Evolutionary conservation across 2,888 invertebrate species (phyloP).

Genomic region (Pachymerium ferrugineum): DNA sequence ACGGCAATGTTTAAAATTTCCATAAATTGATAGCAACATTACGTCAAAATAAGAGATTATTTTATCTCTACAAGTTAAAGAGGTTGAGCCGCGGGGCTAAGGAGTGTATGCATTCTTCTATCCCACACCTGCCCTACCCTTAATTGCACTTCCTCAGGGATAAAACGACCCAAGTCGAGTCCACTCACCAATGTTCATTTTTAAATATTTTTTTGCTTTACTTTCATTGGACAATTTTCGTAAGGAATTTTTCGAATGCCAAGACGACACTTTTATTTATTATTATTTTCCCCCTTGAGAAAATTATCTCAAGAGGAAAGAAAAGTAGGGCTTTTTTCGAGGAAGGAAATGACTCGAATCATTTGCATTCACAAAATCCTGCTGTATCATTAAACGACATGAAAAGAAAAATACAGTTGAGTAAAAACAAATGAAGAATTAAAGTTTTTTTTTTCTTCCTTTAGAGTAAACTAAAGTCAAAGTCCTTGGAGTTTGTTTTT

Average conservation of each 20-base stretch:
- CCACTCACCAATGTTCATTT: no score
- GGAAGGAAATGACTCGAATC: neutral
- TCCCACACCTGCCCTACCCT: constrained; percentile 9
- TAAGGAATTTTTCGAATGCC: no score
- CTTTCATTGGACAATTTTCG: neutral
- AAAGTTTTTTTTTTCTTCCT: neutral
- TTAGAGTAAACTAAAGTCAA: neutral
- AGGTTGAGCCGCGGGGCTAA: constrained; percentile 10
- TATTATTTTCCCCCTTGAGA: no score
- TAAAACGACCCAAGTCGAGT: neutral
- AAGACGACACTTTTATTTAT: no score
- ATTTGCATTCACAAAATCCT: neutral
- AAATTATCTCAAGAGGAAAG: neutral
- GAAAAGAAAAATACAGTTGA: neutral
- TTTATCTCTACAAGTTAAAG: neutral
- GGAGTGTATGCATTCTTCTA: neutral
- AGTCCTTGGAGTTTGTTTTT: neutral
- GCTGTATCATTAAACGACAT: neutral
- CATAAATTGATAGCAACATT: no score
- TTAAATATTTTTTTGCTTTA: neutral
- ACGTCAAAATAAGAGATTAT: no score
- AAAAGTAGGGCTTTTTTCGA: neutral
- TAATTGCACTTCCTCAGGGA: constrained; percentile 16
- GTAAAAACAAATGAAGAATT: neutral
- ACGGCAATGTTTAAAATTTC: no score